Percentiles rank a stretch among this genome's conserved stretches.
Evolutionary conservation across 2,797 vertebrate species (phyloP).

Genomic region (Vireo griseus): DNA sequence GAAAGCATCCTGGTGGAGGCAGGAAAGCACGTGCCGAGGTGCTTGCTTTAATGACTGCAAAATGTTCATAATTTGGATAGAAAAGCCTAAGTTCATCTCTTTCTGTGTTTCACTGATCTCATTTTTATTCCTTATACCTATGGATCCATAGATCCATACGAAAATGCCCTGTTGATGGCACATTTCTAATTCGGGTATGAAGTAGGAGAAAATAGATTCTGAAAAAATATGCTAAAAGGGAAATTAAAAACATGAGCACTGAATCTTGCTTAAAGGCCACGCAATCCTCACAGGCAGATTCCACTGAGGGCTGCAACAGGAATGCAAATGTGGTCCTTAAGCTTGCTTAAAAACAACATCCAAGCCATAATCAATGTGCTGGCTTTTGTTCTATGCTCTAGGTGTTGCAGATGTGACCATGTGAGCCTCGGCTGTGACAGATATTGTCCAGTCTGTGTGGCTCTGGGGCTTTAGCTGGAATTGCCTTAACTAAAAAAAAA

Average conservation of each 20-base stretch:
- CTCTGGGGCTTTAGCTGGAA: not conserved
- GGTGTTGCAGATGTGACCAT: not conserved
- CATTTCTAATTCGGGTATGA: not conserved
- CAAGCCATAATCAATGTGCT: conserved; percentile 36
- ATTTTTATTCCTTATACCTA: not conserved
- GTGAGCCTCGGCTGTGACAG: not conserved
- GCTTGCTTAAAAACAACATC: conserved; percentile 44
- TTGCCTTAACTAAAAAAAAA: not conserved
- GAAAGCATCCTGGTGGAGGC: too few relatives aligned
- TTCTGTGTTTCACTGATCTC: not conserved
- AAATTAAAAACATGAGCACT: not conserved
- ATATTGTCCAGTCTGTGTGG: not conserved
- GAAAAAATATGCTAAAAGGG: not conserved
- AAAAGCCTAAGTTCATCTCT: not conserved
- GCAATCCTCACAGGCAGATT: conserved; percentile 9
- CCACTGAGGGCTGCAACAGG: conserved; percentile 12
- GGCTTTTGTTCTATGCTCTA: conserved; percentile 54
- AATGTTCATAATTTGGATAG: not conserved
- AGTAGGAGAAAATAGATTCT: not conserved
- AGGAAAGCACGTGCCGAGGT: not conserved
- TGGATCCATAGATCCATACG: not conserved
- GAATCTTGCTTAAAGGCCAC: not conserved
- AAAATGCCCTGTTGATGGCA: not conserved
- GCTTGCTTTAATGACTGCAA: not conserved
- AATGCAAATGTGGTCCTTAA: conserved; percentile 50